Evolutionary conservation across 2,888 invertebrate species (phyloP).

Genomic region (Bellardia bayeri): DNA sequence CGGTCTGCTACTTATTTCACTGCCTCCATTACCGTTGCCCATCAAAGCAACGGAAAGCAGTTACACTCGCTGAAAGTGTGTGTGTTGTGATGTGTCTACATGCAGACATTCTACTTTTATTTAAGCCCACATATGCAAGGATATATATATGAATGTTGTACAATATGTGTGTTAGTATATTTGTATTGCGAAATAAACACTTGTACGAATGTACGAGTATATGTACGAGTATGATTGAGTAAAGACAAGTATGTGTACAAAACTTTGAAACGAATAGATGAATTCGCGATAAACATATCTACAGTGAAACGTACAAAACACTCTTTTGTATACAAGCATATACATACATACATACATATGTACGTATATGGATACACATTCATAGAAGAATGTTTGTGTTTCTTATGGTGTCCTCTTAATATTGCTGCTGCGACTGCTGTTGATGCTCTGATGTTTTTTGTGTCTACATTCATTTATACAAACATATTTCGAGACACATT

Average conservation of each 20-base stretch:
- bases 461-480: conserved; percentile 31
- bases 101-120: conserved; percentile 59
- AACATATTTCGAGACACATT: conserved; percentile 11
- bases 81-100: conserved; percentile 3
- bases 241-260: conserved; percentile 50
- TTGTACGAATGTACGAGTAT: neutral
- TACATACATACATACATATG: neutral
- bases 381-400: conserved; percentile 48
- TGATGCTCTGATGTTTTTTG: conserved; percentile 30
- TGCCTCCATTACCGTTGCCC: conserved; percentile 29
- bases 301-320: conserved; percentile 36
- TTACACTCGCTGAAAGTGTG: conserved; percentile 15
- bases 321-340: conserved; percentile 22
- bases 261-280: conserved; percentile 56
- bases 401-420: conserved; percentile 57
- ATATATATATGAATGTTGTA: neutral
- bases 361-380: neutral
- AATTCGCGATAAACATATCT: conserved; percentile 56
- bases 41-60: conserved; percentile 43
- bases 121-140: conserved; percentile 26
- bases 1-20: conserved; percentile 41
- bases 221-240: neutral
- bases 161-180: conserved; percentile 5
- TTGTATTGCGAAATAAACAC: conserved; percentile 12
- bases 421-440: conserved; percentile 34